phyloP scores from a whole-genome alignment of 2,888 invertebrate species.

The Xanthia icteritia region DNA sequence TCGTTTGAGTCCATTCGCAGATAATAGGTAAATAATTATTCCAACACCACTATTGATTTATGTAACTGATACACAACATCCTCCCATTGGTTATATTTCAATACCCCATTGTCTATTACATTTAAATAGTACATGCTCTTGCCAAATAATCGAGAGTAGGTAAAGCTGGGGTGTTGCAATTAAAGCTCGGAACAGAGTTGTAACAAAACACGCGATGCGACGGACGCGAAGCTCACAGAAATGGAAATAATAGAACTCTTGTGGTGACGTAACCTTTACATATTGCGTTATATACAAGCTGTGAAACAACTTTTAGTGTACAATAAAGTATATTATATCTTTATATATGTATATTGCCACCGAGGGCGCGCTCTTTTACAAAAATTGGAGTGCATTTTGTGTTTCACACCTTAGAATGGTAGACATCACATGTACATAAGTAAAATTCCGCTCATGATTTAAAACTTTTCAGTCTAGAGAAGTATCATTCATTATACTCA shows the following conservation, averaged over 20 bases:
- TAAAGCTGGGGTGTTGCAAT: conserved; percentile 46
- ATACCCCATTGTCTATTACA: conserved; percentile 54
- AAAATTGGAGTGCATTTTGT: neutral
- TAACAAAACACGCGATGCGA: neutral
- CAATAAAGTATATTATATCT: neutral
- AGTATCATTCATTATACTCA: neutral
- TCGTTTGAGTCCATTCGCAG: conserved; percentile 9
- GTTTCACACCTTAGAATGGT: neutral
- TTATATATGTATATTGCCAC: neutral
- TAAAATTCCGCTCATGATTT: neutral
- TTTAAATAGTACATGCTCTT: conserved; percentile 53
- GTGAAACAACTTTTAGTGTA: neutral
- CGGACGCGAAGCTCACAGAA: neutral
- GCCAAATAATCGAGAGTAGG: conserved; percentile 45
- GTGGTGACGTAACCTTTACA: too few relatives aligned
- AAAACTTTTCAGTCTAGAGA: neutral
- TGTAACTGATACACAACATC: conserved; percentile 48
- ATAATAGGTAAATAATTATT: conserved; percentile 5
- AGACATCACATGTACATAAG: neutral
- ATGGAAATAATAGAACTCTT: neutral
- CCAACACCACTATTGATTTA: conserved; percentile 42
- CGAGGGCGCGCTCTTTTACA: too few relatives aligned
- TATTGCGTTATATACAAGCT: neutral
- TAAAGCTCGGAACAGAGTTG: conserved; percentile 36
- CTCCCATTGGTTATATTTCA: conserved; percentile 51